Conservation (phyloP, 2,888 invertebrate genomes). For the Mactromeris polynyma region DNA sequence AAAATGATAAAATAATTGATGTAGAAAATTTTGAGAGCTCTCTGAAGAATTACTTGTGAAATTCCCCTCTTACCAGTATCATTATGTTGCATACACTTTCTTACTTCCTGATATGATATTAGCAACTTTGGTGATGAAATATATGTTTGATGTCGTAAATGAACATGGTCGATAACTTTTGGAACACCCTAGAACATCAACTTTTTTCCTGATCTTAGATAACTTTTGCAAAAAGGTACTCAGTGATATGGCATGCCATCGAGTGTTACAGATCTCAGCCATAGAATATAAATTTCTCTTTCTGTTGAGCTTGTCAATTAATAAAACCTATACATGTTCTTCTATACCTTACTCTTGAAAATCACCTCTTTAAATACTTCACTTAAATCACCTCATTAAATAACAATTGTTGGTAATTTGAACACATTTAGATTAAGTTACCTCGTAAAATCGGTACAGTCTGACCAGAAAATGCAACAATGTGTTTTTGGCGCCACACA, state of each 20-base stretch:
- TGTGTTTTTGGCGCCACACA: conserved; percentile 46
- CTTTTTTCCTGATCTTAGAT: neutral
- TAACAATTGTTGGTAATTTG: neutral
- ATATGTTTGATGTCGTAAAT: neutral
- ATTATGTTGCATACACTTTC: neutral
- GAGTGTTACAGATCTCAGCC: neutral
- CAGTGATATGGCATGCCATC: neutral
- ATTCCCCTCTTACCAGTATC: neutral
- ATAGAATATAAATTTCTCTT: neutral
- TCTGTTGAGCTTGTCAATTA: neutral
- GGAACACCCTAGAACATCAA: neutral
- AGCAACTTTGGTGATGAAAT: neutral
- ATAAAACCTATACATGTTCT: neutral
- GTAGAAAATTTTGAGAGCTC: neutral
- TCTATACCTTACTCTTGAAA: no score
- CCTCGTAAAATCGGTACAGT: conserved; percentile 14
- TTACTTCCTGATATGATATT: neutral
- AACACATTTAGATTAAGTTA: neutral
- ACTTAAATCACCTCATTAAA: conserved; percentile 10
- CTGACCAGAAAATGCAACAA: conserved; percentile 24
- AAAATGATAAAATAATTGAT: conserved; percentile 1
- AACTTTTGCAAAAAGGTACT: neutral
- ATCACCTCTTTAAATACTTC: neutral
- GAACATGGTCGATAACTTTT: neutral
- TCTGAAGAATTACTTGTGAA: neutral